These are phyloP conservation scores for Mya arenaria DNA, from an alignment of 1,140 invertebrate genomes.

Conservation along the genomic window DNA sequence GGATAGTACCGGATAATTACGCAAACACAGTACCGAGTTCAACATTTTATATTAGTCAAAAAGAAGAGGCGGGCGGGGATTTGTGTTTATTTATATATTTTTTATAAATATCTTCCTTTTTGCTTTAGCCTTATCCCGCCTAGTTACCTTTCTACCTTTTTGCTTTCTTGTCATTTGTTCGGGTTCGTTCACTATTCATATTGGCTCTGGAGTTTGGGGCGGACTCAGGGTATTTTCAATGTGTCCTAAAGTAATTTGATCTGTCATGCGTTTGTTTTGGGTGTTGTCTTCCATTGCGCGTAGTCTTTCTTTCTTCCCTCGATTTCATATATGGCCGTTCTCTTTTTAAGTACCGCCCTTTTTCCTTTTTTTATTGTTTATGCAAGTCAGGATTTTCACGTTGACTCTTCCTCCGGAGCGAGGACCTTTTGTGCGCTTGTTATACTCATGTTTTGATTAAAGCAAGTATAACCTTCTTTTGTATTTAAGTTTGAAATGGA, in stretches of 20 bases:
- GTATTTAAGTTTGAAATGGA: too few relatives aligned
- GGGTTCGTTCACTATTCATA: too few relatives aligned
- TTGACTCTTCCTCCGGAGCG: conserved; percentile 11
- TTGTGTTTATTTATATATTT: too few relatives aligned
- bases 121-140: neutral
- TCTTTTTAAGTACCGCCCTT: neutral
- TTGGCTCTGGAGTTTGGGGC: neutral
- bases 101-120: neutral
- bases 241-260: neutral
- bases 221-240: conserved; percentile 11
- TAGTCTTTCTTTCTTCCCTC: neutral
- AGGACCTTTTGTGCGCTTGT: neutral
- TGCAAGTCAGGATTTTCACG: neutral
- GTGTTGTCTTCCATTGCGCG: neutral
- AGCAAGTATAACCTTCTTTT: too few relatives aligned
- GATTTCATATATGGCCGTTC: neutral
- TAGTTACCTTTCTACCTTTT: neutral
- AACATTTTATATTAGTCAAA: too few relatives aligned
- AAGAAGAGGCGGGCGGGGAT: too few relatives aligned
- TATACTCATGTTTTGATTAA: neutral
- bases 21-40: too few relatives aligned
- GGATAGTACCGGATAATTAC: too few relatives aligned
- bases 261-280: neutral
- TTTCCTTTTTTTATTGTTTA: conserved; percentile 20
- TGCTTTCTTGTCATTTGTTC: neutral